Percentiles rank a stretch among this genome's conserved stretches.
These are phyloP conservation scores for Xestoiulus laeticollis DNA, from an alignment of 2,888 invertebrate species.

Conservation along the genomic window DNA sequence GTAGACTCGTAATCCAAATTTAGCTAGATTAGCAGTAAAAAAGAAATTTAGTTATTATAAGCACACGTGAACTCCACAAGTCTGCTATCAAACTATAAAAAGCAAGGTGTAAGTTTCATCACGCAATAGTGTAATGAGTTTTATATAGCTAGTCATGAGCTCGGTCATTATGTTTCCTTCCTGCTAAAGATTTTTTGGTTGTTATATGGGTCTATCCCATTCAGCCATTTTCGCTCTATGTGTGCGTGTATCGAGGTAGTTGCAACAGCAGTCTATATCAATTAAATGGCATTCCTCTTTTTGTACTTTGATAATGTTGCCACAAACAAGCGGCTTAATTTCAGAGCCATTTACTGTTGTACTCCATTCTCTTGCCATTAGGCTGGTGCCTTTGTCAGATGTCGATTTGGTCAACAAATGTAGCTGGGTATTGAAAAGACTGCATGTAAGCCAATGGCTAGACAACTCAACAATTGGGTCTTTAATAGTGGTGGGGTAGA, in stretches of 20 bases:
- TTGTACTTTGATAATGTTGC: slow-evolving; percentile 9
- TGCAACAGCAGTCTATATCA: neutral
- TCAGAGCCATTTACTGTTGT: neutral
- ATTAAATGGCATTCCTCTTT: slow-evolving; percentile 9
- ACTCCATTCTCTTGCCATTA: neutral
- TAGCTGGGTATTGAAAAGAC: neutral
- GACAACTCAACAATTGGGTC: neutral
- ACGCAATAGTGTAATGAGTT: neutral
- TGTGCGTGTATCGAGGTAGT: neutral
- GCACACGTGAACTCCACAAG: neutral
- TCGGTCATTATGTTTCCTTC: neutral
- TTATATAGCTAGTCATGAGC: neutral
- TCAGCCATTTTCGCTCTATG: neutral
- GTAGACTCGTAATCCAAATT: no score
- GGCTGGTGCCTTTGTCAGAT: neutral
- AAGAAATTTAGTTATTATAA: no score
- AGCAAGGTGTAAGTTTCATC: neutral
- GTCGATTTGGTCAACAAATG: slow-evolving; percentile 5
- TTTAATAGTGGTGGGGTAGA: neutral
- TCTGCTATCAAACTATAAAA: neutral
- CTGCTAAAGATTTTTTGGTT: neutral
- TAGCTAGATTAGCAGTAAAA: no score
- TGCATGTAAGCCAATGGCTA: neutral
- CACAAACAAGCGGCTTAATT: neutral
- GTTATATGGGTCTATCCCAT: neutral